Base-by-base conservation (phyloP, 1,140 invertebrate species). In the Holotrichia oblita region DNA sequence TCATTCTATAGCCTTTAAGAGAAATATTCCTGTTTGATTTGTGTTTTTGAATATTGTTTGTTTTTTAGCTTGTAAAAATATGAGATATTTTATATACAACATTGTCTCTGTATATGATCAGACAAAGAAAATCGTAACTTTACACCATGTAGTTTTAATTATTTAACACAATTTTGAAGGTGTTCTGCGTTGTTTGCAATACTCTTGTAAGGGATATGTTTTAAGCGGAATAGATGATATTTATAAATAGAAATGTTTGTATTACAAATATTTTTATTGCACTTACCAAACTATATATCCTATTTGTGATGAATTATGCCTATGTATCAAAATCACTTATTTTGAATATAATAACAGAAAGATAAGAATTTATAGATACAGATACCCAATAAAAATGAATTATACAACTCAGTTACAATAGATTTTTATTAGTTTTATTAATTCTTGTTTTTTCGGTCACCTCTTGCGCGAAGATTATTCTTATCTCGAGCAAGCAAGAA, bases 241-340 rank as follows among this genome's bases (percentile, higher is more conserved):
- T 69, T 69, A 74, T 74, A 74, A 41, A 74, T 74, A 74, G 73
- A 74, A 22, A 74, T 74, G 73, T 74, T 74, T 74, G 34, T 74
- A 74, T 74, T 74, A 74, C 41, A 74, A 17, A 44, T 41, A 74
- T 41, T 74, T 74, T 74, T 40, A 74, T 69, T 69, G 61, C 61
- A 69, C 61, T 69, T 69, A 69, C 61, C 61, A 69, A 69, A 69
- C 20, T 69, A 69, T 69, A 69, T 69, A 69, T 69, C 61, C 48
- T 69, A 17, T 69, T 69, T 69, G 61, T 69, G 61, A 69, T 69
- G 20, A 69, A 69, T 69, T 69, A 69, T 69, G 61, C 61, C 61
- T 69, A 34, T 69, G 61, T 69, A 69, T 69, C 61, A 34, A 69
- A 69, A 69, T 69, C 22, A 69, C 20, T 69, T 69, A 69, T 69